Evolutionary conservation across 2,797 vertebrate genomes (phyloP), one percentile per base, ranked within the genome.

Genomic region (Dendrocincla fuliginosa): DNA sequence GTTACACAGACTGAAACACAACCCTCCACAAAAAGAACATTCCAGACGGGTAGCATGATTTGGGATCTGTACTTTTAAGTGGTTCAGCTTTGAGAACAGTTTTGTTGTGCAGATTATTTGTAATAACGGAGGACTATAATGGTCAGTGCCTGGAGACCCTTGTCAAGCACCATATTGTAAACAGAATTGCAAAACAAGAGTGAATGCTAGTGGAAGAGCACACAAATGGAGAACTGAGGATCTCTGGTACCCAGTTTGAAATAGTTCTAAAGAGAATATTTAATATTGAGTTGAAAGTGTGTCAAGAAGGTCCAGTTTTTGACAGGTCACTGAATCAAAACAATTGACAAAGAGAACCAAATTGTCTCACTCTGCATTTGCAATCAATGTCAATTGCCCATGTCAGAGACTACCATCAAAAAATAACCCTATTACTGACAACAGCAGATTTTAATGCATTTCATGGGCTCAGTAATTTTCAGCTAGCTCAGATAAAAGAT

Each of bases 291-390:
- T 87, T 92, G 63, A 84, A 94, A 95, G 12, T 67, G 47, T 79
- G 47, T 79, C 87, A 44, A 67, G 67, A 91, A 94, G 59, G 78
- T 91, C 67, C 81, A 87, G n/a, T 83, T 95, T 94, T 84, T 84
- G 81, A 89, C 67, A 82, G 77, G 67, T 73, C 67, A 82, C 44
- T 52, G 60, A 77, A 67, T 56, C 47, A 89, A 90, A 95, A 87
- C 69, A 92, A 76, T 52, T 55, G 81, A 73, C 67, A 90, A 74
- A 77, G 63, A 87, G 70, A 94, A 50, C 37, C 33, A 82, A 86
- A 84, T 52, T 67, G 59, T 76, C 55, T 93, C 52, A 24, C 42
- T 94, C 84, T 84, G 41, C 59, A 59, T 90, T 82, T 92, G 50
- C 25, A 89, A 81, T 75, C 88, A 74, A 78, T 76, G 73, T 59